Evolutionary conservation across 2,797 vertebrate genomes (phyloP).

Genomic region (Alfaro cultratus): DNA sequence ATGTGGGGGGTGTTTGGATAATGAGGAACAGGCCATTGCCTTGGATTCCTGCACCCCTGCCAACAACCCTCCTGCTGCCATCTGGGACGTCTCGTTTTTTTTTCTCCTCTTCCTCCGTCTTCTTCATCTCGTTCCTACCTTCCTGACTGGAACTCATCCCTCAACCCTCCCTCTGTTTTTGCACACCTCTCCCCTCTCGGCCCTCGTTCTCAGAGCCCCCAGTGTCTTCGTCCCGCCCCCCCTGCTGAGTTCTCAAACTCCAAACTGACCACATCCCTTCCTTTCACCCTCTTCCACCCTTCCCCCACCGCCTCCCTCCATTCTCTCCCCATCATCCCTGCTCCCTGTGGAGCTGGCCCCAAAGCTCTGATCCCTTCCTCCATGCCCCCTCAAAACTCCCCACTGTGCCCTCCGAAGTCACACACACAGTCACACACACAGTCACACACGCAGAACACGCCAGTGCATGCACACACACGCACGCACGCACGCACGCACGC

Average conservation of each 20-base stretch:
- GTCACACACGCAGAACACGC: constrained; percentile 14
- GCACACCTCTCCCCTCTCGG: constrained; percentile 27
- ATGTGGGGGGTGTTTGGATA: constrained; percentile 69
- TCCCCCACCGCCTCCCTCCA: constrained; percentile 62
- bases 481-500: constrained; percentile 11
- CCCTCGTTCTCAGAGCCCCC: constrained; percentile 23
- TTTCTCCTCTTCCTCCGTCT: constrained; percentile 16
- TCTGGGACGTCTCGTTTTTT: constrained; percentile 54
- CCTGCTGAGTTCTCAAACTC: constrained; percentile 73
- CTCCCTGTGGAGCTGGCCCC: constrained; percentile 78
- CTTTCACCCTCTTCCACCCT: constrained; percentile 65
- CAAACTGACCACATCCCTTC: constrained; percentile 75
- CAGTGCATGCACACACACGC: constrained; percentile 14
- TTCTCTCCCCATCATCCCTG: constrained; percentile 71
- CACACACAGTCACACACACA: constrained; percentile 42
- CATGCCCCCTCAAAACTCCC: constrained; percentile 66
- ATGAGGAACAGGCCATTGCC: constrained; percentile 83
- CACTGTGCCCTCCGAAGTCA: constrained; percentile 70
- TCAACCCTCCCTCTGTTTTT: constrained; percentile 33
- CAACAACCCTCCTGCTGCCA: constrained; percentile 60
- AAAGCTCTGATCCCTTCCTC: constrained; percentile 77
- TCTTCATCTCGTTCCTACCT: constrained; percentile 43
- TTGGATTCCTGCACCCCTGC: constrained; percentile 78
- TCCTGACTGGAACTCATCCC: constrained; percentile 48
- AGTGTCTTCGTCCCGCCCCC: constrained; percentile 35